Evolutionary conservation across 2,113 vertebrate species (phyloP).

Genomic region (Cyanoliseus patagonus): DNA sequence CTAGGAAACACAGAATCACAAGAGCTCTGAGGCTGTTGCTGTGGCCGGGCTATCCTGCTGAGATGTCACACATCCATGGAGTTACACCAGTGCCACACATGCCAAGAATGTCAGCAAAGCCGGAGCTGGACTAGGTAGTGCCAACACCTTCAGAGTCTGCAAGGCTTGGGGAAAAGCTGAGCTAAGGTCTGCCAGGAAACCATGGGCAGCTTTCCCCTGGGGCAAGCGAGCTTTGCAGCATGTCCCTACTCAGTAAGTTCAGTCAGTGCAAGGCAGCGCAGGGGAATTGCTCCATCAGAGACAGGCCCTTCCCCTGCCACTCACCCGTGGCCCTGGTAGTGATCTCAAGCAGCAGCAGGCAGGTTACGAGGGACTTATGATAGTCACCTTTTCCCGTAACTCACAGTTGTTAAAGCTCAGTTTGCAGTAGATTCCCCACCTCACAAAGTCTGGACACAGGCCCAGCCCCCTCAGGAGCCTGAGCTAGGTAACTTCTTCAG

Average conservation of each 20-base stretch:
- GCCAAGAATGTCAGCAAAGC: not conserved
- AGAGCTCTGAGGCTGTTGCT: not conserved
- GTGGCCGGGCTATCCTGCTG: not conserved
- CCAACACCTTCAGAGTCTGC: not conserved
- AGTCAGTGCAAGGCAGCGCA: not conserved
- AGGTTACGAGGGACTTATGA: not conserved
- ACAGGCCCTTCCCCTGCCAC: rapidly evolving
- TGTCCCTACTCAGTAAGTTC: rapidly evolving
- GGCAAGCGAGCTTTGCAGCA: not conserved
- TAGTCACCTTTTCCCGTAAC: not conserved
- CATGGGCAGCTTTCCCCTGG: not conserved
- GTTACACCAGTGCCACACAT: not conserved
- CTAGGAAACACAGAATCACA: not conserved
- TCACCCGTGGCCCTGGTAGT: rapidly evolving
- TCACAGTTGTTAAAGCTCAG: not conserved
- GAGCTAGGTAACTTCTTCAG: not conserved
- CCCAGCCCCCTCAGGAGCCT: not conserved
- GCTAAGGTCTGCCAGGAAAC: not conserved
- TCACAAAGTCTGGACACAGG: not conserved
- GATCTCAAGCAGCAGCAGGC: not conserved
- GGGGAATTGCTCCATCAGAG: rapidly evolving
- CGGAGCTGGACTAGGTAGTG: not conserved
- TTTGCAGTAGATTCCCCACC: not conserved
- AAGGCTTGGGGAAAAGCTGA: not conserved
- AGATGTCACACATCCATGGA: not conserved